Base-by-base conservation (phyloP, 2,113 vertebrate species). In the Sardina pilchardus region DNA sequence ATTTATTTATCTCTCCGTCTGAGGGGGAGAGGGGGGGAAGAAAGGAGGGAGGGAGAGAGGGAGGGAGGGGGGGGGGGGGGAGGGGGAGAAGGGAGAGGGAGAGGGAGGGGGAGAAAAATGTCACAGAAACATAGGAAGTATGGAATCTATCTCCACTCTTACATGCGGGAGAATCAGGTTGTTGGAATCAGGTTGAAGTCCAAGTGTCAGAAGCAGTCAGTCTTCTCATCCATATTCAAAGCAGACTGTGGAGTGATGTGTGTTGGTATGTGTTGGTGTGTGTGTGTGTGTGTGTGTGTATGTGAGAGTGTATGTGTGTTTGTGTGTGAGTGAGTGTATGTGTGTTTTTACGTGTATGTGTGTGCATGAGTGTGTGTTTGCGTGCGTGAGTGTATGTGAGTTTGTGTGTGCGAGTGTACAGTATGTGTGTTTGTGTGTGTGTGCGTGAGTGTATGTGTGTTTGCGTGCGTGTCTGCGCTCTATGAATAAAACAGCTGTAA, bases 401-500 rank as follows among this genome's bases (percentile, higher is more conserved):
- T 24, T 7, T 56, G 53, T 6, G 53, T 56, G 53, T 24, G 53
- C 2, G 21, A 19, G 95, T 94, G 53, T 56, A n/a, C n/a, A n/a
- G n/a, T n/a, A n/a, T n/a, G 2, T 56, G 1, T 56, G 21, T 47
- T 0, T 56, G 21, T 56, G 53, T 17, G 53, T 56, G 53, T 56
- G 53, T 56, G 45, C 6, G 21, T 2, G 53, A 19, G 53, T 19
- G 53, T 56, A 17, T 10, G 53, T 56, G 95, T 95, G 53, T 56
- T 17, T 24, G 53, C 5, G 53, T 17, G 53, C 1, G 17, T 4
- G 53, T 21, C 12, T 30, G 1, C 14, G 14, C 30, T 95, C 94
- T 93, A 94, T 95, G 95, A 94, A 96, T 93, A 93, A 95, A 96
- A 95, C 96, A 96, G 96, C 96, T 96, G 96, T 95, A 96, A 96